Base-by-base conservation (phyloP, 2,888 invertebrate species). In the Callosobruchus maculatus region DNA sequence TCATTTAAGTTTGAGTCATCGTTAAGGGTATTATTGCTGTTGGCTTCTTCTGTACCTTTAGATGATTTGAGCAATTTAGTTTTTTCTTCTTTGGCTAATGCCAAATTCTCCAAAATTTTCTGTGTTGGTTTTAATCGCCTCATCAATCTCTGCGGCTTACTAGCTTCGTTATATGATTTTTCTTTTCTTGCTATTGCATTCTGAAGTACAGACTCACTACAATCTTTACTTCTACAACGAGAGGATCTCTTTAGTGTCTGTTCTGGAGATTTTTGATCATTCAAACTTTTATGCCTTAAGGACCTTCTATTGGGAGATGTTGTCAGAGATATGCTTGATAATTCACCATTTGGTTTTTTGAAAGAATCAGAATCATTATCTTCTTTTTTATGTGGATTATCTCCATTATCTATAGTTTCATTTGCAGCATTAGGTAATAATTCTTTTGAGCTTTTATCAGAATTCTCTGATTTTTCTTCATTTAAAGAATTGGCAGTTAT, bases 161-260 rank as follows among this genome's bases (percentile, higher is more conserved):
- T 82, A 3, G 88, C 82, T 80, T 90, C 89, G 80, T 91, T 91
- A 80, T 92, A 92, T 0, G 91, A 91, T 80, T 93, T 93, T 83
- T 93, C 92, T 83, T 93, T 93, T 20, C 93, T 88, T 0, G 93
- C 93, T 80, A 93, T 93, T 13, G 93, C 93, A 85, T 90, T 91
- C 77, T 93, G 92, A 22, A 94, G 85, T 31, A 93, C 90, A 71
- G 92, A 92, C 77, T 91, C 90, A 20, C 86, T 86, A 69, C 87
- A 89, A 79, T 92, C 92, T 82, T 91, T 92, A 78, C 91, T 91
- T 70, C 91, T 87, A 67, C 92, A 88, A 72, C 92, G 89, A 0
- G 91, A 90, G 0, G 92, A 91, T 21, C 93, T 88, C 84, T 93
- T 93, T 0, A 90, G 80, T 71, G 87, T 88, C 74, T 89, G 75